phyloP scores from a whole-genome alignment of 1,140 invertebrate genomes.

The Colletes gigas region DNA sequence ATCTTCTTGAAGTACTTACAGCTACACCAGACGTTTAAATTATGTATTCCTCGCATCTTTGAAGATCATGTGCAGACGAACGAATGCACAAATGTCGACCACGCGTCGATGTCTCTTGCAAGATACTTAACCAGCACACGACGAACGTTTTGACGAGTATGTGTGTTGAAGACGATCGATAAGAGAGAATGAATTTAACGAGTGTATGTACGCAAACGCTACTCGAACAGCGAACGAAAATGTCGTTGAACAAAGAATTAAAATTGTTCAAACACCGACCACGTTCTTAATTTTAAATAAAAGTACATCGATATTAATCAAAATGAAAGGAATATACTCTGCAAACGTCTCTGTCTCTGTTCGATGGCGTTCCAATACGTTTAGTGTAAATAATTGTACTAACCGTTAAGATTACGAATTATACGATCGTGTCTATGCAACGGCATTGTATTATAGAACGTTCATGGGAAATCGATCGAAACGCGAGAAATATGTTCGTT shows the following conservation, averaged over 20 bases:
- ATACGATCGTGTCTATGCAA: slow-evolving; percentile 20
- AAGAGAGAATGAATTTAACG: background rate
- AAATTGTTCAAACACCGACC: background rate
- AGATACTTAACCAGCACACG: background rate
- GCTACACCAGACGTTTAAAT: too few species aligned
- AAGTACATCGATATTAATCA: slow-evolving; percentile 2
- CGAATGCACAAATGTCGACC: background rate
- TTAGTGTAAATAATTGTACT: slow-evolving; percentile 43
- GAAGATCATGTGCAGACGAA: too few species aligned
- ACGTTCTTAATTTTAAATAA: background rate
- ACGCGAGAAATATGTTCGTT: slow-evolving; percentile 3
- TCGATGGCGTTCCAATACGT: slow-evolving; percentile 31
- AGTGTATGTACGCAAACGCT: background rate
- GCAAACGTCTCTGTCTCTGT: slow-evolving; percentile 27
- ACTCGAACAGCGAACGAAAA: slow-evolving; percentile 1
- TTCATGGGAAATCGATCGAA: slow-evolving; percentile 1
- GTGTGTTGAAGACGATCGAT: background rate
- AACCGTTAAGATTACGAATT: slow-evolving; percentile 32
- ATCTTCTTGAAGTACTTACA: too few species aligned
- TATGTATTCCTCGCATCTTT: too few species aligned
- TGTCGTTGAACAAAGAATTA: too few species aligned
- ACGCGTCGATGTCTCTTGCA: slow-evolving; percentile 1
- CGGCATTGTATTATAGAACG: slow-evolving; percentile 13
- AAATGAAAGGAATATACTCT: background rate
- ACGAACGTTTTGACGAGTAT: background rate